Evolutionary conservation across 2,888 invertebrate species (phyloP), one percentile per base, ranked within the genome.

Genomic region (Orthosia incerta): DNA sequence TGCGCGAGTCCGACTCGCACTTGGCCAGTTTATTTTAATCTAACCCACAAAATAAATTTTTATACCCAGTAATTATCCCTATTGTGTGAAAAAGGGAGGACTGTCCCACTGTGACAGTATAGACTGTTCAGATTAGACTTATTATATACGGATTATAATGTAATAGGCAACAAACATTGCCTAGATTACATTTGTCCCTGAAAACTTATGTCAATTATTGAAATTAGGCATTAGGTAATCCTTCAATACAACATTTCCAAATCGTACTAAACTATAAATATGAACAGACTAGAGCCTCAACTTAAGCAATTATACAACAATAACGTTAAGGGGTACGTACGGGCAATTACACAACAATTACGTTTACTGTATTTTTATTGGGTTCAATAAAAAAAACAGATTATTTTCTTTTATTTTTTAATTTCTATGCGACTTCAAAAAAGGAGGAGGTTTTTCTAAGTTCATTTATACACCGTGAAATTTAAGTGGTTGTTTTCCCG

Each of bases 221-320:
- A 18, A 15, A 48, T 46, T 18, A 65, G 12, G 11, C 15, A 23
- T 7, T 12, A 15, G 1, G 13, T 23, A 31, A 23, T 53, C 15
- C 16, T 26, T 50, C n/a, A 50, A 45, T 26, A 59, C 7, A 45
- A n/a, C 20, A 39, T 48, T 57, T 57, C 26, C 13, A 57, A 15
- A 45, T 5, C 5, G 11, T 20, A 20, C 20, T 70, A 20, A 71
- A 59, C 20, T 72, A 72, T 73, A 73, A 20, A 46, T 51, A 60
- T 12, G 15, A 16, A 50, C 9, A 16, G 7, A 60, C 26, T 23
- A 45, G 16, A 51, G 18, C 18, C 12, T n/a, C 12, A 26, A 51
- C 51, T 73, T 26, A 50, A 26, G 50, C 26, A 73, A 51, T 59
- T 15, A 20, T 20, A 26, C 45, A 3, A 51, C 11, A 20, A 45